Evolutionary conservation across 2,888 invertebrate species (phyloP).

Genomic region (Stratiomys singularior): DNA sequence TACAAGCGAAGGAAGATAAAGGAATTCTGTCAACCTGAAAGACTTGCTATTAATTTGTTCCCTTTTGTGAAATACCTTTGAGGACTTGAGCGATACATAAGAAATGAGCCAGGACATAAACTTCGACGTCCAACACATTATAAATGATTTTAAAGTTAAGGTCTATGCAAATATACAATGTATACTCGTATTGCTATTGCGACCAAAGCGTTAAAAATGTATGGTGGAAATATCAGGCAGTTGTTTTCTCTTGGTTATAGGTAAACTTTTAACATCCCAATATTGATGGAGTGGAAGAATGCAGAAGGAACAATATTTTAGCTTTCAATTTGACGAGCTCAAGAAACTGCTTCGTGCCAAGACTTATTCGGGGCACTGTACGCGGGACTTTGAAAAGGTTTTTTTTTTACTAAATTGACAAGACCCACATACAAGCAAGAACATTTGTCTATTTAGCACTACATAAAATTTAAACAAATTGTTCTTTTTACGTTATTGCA

Average conservation of each 20-base stretch:
- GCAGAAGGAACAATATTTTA: too few species aligned
- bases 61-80: conserved; percentile 32
- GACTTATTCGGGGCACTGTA: too few species aligned
- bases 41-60: conserved; percentile 38
- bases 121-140: conserved; percentile 20
- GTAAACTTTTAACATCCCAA: too few species aligned
- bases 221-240: too few species aligned
- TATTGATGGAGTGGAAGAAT: too few species aligned
- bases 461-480: conserved; percentile 39
- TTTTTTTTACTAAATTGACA: background rate
- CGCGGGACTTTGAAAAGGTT: background rate
- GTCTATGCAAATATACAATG: background rate
- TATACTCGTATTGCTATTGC: background rate
- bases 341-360: background rate
- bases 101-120: conserved; percentile 15
- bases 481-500: conserved; percentile 1
- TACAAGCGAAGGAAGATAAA: background rate
- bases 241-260: too few species aligned
- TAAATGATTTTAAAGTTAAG: conserved; percentile 6
- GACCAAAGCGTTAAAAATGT: background rate
- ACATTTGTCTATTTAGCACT: conserved; percentile 37
- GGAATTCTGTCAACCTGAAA: conserved; percentile 36
- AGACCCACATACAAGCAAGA: conserved; percentile 10
- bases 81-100: background rate
- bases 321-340: too few species aligned